phyloP scores from a whole-genome alignment of 2,113 vertebrate genomes.

The Potamarius usumacintae region DNA sequence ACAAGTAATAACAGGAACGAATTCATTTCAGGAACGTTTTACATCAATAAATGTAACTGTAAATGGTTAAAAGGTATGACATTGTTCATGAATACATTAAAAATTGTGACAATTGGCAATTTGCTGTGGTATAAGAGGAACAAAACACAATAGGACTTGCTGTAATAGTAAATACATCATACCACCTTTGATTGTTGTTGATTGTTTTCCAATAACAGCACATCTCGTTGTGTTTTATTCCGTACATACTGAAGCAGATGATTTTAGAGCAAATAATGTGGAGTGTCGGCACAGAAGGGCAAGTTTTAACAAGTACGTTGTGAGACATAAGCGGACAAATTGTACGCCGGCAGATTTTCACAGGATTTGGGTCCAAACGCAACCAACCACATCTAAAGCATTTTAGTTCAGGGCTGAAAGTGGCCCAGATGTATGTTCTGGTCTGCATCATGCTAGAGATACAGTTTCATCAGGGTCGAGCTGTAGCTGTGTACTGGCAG shows the following conservation, averaged over 20 bases:
- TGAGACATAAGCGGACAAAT: not conserved
- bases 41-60: not conserved
- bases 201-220: not conserved
- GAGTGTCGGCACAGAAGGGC: not conserved
- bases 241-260: not conserved
- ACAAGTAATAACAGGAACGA: not conserved
- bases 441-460: constrained; percentile 21
- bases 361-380: not conserved
- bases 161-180: not conserved
- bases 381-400: constrained; percentile 8
- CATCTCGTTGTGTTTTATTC: not conserved
- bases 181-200: not conserved
- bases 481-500: constrained; percentile 3
- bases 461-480: constrained; percentile 10
- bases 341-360: not conserved
- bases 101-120: not conserved
- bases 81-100: not conserved
- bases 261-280: not conserved
- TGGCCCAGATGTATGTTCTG: constrained; percentile 10
- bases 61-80: not conserved
- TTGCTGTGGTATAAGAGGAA: not conserved
- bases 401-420: not conserved
- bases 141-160: not conserved
- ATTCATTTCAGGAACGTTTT: not conserved
- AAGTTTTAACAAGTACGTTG: not conserved